Evolutionary conservation across 35 echinoderm and acorn worm species (phyloP).

Genomic region (Ophiothrix spiculata): DNA sequence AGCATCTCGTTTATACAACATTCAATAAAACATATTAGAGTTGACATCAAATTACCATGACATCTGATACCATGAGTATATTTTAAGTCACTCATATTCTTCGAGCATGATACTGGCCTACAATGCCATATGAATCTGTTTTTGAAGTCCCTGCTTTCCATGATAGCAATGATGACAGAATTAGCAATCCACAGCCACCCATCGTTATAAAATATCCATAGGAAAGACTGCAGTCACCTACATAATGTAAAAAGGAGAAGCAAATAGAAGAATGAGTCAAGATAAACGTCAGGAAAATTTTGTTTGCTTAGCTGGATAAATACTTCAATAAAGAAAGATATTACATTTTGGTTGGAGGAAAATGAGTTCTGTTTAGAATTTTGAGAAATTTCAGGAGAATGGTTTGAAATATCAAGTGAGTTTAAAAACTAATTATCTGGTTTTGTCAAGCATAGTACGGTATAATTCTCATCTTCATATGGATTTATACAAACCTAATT

Average conservation of each 20-base stretch:
- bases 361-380: too few relatives aligned
- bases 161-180: conserved; percentile 36
- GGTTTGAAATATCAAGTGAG: too few relatives aligned
- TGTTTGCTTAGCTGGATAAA: neutral
- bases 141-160: conserved; percentile 49
- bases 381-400: neutral
- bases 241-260: neutral
- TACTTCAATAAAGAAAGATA: neutral
- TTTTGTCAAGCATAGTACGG: too few relatives aligned
- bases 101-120: neutral
- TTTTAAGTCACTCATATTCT: too few relatives aligned
- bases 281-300: neutral
- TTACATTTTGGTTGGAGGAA: too few relatives aligned
- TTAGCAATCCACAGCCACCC: conserved; percentile 35
- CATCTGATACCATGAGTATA: too few relatives aligned
- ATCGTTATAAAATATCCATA: conserved; percentile 37
- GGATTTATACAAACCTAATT: too few relatives aligned
- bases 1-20: too few relatives aligned
- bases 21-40: too few relatives aligned
- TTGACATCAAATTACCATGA: too few relatives aligned
- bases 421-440: too few relatives aligned
- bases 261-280: neutral
- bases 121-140: conserved; percentile 9
- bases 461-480: too few relatives aligned
- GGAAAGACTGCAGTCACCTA: conserved; percentile 45